phyloP scores from a whole-genome alignment of 1,140 invertebrate species.

The Lasioglossum albipes region DNA sequence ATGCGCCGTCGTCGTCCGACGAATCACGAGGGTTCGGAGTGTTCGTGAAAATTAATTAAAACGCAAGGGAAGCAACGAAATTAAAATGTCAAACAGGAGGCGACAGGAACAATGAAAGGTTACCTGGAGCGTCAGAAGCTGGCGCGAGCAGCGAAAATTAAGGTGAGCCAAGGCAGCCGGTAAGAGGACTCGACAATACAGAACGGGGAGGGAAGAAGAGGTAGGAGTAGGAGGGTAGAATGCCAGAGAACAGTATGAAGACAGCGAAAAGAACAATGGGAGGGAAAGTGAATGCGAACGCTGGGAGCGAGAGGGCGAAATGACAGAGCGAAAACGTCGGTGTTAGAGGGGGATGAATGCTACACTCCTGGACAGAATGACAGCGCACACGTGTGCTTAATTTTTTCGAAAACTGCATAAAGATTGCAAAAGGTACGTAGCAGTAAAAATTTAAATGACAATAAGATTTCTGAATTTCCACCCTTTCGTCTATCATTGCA shows the following conservation, averaged over 20 bases:
- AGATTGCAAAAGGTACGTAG: too few relatives aligned
- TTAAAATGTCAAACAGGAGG: conserved; percentile 5
- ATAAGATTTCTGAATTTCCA: too few relatives aligned
- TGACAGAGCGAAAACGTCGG: not conserved
- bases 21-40: too few relatives aligned
- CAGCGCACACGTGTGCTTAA: too few relatives aligned
- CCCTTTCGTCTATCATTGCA: too few relatives aligned
- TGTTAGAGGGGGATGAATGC: not conserved
- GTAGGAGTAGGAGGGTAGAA: not conserved
- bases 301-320: conserved; percentile 20
- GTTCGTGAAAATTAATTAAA: conserved; percentile 20
- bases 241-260: not conserved
- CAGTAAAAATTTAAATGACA: too few relatives aligned
- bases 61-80: not conserved
- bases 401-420: too few relatives aligned
- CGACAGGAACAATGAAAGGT: conserved; percentile 5
- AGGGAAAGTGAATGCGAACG: conserved; percentile 21
- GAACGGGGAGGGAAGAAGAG: not conserved
- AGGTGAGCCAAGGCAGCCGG: not conserved
- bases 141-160: conserved; percentile 21
- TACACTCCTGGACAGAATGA: too few relatives aligned
- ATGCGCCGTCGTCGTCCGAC: not conserved
- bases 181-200: conserved; percentile 4
- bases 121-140: not conserved
- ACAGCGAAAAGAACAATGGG: conserved; percentile 28